Evolutionary conservation across 2,113 vertebrate genomes (phyloP).

Genomic region (Pyxicephalus adspersus): DNA sequence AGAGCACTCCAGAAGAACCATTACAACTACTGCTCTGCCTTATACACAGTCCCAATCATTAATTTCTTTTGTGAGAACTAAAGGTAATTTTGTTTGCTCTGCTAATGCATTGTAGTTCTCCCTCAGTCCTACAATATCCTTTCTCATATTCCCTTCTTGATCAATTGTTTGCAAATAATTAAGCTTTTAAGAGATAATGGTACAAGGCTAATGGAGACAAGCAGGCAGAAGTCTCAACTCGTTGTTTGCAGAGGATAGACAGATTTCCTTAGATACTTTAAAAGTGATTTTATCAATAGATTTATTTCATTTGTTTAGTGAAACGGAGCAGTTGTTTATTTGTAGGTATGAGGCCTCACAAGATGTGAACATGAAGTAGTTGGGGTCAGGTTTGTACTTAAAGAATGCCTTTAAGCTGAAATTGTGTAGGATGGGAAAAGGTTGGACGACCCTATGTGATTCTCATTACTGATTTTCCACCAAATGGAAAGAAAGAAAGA

Average conservation of each 20-base stretch:
- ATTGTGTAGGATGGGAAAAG: no score
- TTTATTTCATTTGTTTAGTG: conserved; percentile 55
- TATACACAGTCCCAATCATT: conserved; percentile 67
- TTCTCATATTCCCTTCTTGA: conserved; percentile 80
- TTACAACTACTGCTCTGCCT: conserved; percentile 62
- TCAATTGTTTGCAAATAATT: conserved; percentile 90
- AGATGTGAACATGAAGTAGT: no score
- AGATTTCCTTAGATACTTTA: conserved; percentile 72
- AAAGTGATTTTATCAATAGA: conserved; percentile 63
- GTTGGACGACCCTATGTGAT: no score
- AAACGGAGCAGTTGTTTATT: not conserved
- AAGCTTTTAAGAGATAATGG: conserved; percentile 85
- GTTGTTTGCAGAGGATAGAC: conserved; percentile 66
- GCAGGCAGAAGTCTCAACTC: conserved; percentile 71
- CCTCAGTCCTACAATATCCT: conserved; percentile 72
- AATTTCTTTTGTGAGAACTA: conserved; percentile 78
- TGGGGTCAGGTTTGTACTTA: no score
- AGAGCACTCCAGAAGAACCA: conserved; percentile 72
- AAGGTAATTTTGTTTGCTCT: conserved; percentile 82
- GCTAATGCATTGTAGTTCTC: conserved; percentile 77
- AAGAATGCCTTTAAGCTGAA: no score
- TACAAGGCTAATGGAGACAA: conserved; percentile 76
- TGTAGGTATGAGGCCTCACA: not conserved
- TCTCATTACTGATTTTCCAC: no score
- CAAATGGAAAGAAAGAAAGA: no score